Evolutionary conservation across 2,113 vertebrate species (phyloP).

Genomic region (Collichthys lucidus): DNA sequence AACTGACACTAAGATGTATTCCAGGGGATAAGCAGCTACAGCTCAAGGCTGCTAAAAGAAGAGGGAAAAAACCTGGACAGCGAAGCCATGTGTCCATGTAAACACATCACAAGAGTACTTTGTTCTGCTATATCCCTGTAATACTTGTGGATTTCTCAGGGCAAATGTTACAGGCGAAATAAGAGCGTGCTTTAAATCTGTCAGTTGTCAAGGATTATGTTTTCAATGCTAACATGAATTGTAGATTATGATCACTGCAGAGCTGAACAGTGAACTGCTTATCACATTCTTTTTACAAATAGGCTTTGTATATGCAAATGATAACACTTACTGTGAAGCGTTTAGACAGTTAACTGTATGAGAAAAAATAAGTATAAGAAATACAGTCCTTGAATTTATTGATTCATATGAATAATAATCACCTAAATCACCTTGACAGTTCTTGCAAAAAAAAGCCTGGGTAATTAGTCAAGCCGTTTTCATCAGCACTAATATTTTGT

Average conservation of each 20-base stretch:
- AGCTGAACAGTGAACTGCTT: not conserved
- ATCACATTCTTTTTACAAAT: not conserved
- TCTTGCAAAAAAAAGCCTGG: not conserved
- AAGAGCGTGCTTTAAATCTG: not conserved
- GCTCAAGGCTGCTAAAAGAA: conserved; percentile 25
- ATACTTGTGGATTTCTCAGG: not conserved
- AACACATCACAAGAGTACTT: conserved; percentile 4
- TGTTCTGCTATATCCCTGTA: not conserved
- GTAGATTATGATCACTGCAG: not conserved
- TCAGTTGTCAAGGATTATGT: not conserved
- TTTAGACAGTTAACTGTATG: not conserved
- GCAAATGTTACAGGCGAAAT: not conserved
- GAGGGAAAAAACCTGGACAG: conserved; percentile 10
- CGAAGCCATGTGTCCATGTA: not conserved
- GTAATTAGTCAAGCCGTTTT: not conserved
- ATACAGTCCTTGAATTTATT: not conserved
- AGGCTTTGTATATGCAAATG: not conserved
- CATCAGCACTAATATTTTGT: not conserved
- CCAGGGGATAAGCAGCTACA: conserved; percentile 30
- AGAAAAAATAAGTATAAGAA: not conserved
- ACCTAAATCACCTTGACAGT: not conserved
- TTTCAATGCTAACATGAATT: not conserved
- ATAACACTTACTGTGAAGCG: too few relatives aligned
- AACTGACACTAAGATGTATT: conserved; percentile 69
- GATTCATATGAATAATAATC: not conserved